Evolutionary conservation across 1,140 invertebrate genomes (phyloP), one percentile per base, ranked within the genome.

Genomic region (Ceratoteleas bidentatus): DNA sequence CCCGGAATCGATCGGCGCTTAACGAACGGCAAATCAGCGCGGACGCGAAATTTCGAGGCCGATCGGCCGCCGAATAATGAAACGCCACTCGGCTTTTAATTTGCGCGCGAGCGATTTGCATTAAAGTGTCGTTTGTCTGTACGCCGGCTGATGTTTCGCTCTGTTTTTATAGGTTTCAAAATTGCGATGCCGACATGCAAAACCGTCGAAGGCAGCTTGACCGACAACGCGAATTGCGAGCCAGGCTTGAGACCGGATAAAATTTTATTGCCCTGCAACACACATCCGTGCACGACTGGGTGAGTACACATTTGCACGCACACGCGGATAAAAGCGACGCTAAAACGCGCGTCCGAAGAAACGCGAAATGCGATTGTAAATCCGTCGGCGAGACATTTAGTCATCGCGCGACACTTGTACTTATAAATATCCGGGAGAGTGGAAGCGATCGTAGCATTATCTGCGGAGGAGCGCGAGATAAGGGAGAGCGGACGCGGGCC

Each of bases 251-350:
- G 94, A 86, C 97, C 96, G 0, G 94, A 95, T 72, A 93, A 95
- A 34, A 93, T 94, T 58, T 93, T 96, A 47, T 93, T 96, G 50
- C 93, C 94, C 74, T 98, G 97, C 90, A 97, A 97, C 90, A 95
- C 93, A 38, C 96, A 97, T 86, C 95, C 94, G 11, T 98, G 97
- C 91, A 95, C 96, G 9, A 95, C 96, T 75, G 96, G 95, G 97
- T 98, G 93, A 95, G 95, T 92, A 86, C 38, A 68, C 54, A 74
- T 76, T 77, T 74, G 36, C 58, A 66, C 61, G 10, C 47, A 54
- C 68, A 57, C 34, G 58, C 65, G 33, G 58, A 73, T 81, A 76
- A 81, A 81, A 76, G n/a, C 13, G 10, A 13, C 56, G 62, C 68
- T 73, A 56, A 66, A 73, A 45, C 66, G 34, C 40, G 45, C 9